These are phyloP conservation scores for Astropecten irregularis DNA, from an alignment of 53 echinoderm and acorn worm genomes.

Conservation along the genomic window DNA sequence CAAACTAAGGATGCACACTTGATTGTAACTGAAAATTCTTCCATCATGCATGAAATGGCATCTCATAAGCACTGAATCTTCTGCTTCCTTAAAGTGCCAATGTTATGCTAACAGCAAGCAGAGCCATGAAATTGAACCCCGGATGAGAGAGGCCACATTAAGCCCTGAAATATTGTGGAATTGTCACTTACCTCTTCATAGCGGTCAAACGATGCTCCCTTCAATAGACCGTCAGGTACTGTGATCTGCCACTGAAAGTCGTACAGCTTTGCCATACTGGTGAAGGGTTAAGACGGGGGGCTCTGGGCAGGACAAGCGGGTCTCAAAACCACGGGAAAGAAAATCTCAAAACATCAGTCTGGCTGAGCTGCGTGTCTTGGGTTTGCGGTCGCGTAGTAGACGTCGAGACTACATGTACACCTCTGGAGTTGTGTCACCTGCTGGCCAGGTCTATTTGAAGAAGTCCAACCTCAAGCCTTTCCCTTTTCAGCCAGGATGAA, in stretches of 20 bases:
- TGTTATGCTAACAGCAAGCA: no score
- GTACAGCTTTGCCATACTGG: slow-evolving; percentile 93
- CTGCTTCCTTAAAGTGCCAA: no score
- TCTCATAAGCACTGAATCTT: no score
- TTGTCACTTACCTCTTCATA: slow-evolving; percentile 98
- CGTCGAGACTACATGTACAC: not conserved
- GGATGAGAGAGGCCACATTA: no score
- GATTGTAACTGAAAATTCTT: no score
- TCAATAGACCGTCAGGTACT: slow-evolving; percentile 79
- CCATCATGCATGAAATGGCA: no score
- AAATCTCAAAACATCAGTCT: slow-evolving; percentile 32
- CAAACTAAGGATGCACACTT: no score
- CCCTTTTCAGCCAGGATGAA: not conserved
- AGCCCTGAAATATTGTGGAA: no score
- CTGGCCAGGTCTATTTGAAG: not conserved
- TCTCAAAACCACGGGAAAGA: not conserved
- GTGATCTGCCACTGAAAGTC: slow-evolving; percentile 93
- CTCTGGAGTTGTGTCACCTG: no score
- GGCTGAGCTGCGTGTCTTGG: not conserved
- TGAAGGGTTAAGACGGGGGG: not conserved
- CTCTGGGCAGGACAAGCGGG: not conserved
- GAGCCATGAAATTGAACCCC: no score
- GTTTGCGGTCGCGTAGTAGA: not conserved
- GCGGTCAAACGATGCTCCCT: slow-evolving; percentile 92
- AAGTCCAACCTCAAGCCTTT: not conserved